A percentile compares a stretch with the other conserved stretches of the same genome.
Conservation (phyloP, 1,140 invertebrate species). For the Amyelois transitella region DNA sequence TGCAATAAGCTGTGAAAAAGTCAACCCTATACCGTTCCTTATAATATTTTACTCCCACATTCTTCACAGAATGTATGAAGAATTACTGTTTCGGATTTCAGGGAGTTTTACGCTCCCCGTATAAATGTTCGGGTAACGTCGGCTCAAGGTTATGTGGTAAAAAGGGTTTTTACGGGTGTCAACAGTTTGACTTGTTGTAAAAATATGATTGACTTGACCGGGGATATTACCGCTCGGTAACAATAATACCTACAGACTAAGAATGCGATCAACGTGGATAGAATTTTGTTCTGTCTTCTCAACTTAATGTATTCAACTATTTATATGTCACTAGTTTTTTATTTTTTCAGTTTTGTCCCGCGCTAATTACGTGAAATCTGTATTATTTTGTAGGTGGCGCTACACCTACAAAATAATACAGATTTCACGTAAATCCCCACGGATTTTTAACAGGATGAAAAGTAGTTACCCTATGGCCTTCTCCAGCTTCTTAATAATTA, state of each 20-base stretch:
- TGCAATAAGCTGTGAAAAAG: background rate
- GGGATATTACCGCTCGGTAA: background rate
- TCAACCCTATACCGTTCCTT: background rate
- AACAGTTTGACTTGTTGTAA: background rate
- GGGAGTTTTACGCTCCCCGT: background rate
- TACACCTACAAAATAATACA: too few species aligned
- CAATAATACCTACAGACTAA: too few species aligned
- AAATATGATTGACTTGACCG: background rate
- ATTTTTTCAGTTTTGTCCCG: too few species aligned
- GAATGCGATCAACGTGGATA: too few species aligned
- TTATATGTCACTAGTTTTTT: too few species aligned
- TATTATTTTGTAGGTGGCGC: too few species aligned
- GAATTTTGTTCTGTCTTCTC: background rate
- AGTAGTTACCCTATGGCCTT: too few species aligned
- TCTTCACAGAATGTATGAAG: slow-evolving; percentile 3
- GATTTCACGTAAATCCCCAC: too few species aligned
- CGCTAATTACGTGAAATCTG: too few species aligned
- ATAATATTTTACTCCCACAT: background rate
- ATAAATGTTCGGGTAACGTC: background rate
- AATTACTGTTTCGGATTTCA: slow-evolving; percentile 1
- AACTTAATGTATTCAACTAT: too few species aligned
- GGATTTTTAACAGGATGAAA: too few species aligned
- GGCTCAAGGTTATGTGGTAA: background rate
- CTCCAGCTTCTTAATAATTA: too few species aligned
- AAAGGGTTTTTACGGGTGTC: background rate